A percentile compares a stretch with the other conserved stretches of the same genome.
These are phyloP conservation scores for Varanus komodoensis DNA, from an alignment of 2,113 vertebrate species.

Conservation along the genomic window DNA sequence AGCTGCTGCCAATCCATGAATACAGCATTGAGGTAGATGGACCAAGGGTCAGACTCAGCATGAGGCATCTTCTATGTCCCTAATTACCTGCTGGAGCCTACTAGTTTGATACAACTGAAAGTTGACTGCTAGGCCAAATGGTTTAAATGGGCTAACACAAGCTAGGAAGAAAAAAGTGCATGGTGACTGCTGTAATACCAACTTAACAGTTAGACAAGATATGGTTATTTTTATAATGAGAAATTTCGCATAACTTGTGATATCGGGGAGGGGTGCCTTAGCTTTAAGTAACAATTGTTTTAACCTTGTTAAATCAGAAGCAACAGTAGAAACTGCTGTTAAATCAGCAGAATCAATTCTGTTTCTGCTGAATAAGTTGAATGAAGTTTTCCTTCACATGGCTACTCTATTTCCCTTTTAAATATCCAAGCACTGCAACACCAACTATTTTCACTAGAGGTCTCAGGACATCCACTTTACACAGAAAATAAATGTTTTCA, in stretches of 20 bases:
- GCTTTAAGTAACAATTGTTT: not conserved
- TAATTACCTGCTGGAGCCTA: not conserved
- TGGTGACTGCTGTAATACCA: not conserved
- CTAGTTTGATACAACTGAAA: not conserved
- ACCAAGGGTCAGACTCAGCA: not conserved
- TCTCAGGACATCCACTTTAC: slow-evolving; percentile 70
- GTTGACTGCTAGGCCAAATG: not conserved
- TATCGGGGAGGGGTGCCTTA: not conserved
- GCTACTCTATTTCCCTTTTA: not conserved
- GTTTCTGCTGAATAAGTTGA: not conserved
- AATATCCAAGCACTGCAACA: slow-evolving; percentile 48
- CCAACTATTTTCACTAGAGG: slow-evolving; percentile 76
- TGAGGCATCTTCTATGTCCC: not conserved
- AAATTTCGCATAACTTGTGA: not conserved
- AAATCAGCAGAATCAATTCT: not conserved
- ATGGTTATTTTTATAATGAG: not conserved
- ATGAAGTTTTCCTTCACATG: not conserved
- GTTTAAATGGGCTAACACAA: not conserved
- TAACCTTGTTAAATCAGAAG: not conserved
- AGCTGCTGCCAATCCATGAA: not conserved
- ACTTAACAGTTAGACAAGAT: not conserved
- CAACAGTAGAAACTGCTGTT: not conserved
- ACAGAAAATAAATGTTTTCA: slow-evolving; percentile 26
- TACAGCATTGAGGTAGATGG: not conserved
- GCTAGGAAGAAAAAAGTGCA: not conserved